Percentiles rank a stretch among this genome's conserved stretches.
phyloP scores from a whole-genome alignment of 2,888 invertebrate genomes.

The Cryptus armator region DNA sequence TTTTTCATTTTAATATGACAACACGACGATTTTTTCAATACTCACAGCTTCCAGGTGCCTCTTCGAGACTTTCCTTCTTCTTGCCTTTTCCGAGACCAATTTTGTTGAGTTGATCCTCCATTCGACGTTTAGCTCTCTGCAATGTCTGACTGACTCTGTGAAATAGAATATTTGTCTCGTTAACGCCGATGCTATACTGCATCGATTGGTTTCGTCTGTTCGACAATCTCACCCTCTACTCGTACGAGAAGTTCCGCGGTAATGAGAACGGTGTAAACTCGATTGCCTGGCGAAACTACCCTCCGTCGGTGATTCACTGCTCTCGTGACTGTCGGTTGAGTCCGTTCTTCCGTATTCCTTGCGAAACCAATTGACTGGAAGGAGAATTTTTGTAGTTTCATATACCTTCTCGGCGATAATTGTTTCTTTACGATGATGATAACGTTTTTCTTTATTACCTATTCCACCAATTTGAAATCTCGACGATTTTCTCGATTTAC shows the following conservation, averaged over 20 bases:
- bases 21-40: slow-evolving; percentile 48
- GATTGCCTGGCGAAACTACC: slow-evolving; percentile 86
- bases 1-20: background rate
- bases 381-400: background rate
- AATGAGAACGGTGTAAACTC: slow-evolving; percentile 84
- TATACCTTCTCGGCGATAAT: slow-evolving; percentile 80
- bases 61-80: slow-evolving; percentile 96
- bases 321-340: slow-evolving; percentile 86
- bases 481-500: slow-evolving; percentile 85
- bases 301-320: slow-evolving; percentile 86
- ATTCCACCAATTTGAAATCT: slow-evolving; percentile 91
- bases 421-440: slow-evolving; percentile 72
- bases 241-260: slow-evolving; percentile 77
- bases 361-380: slow-evolving; percentile 87
- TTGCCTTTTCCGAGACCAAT: slow-evolving; percentile 93
- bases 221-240: slow-evolving; percentile 78
- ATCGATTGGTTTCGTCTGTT: background rate
- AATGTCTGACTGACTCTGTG: slow-evolving; percentile 89
- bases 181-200: background rate
- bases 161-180: background rate
- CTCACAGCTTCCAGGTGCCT: slow-evolving; percentile 92
- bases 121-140: slow-evolving; percentile 93
- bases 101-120: slow-evolving; percentile 95
- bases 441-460: slow-evolving; percentile 85
- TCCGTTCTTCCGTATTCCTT: slow-evolving; percentile 86